Evolutionary conservation across 2,888 invertebrate species (phyloP).

Genomic region (Eurytoma adleriae): DNA sequence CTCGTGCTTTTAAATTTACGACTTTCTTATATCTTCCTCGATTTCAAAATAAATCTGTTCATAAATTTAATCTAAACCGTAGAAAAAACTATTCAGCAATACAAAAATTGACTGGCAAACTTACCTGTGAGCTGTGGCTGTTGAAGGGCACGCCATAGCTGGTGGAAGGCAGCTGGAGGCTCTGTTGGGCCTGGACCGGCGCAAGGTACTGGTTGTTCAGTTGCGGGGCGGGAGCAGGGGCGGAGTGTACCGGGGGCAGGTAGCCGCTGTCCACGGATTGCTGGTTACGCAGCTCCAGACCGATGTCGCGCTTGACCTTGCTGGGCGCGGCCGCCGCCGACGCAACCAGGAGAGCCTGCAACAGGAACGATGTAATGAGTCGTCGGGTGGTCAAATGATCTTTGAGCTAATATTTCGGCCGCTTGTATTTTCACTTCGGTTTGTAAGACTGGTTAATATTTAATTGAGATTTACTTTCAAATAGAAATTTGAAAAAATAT

Average conservation of each 20-base stretch:
- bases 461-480: too few relatives aligned
- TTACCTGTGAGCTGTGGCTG: constrained; percentile 11
- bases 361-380: constrained; percentile 36
- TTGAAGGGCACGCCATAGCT: constrained; percentile 53
- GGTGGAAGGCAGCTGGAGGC: constrained; percentile 48
- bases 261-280: constrained; percentile 20
- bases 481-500: too few relatives aligned
- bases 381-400: too few relatives aligned
- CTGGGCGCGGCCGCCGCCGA: constrained; percentile 63
- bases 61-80: too few relatives aligned
- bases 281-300: background rate
- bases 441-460: too few relatives aligned
- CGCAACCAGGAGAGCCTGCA: constrained; percentile 69
- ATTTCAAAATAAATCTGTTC: too few relatives aligned
- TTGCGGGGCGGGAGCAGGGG: background rate
- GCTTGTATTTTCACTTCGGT: too few relatives aligned
- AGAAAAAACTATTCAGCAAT: too few relatives aligned
- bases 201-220: constrained; percentile 17
- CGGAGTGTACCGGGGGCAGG: constrained; percentile 24
- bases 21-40: too few relatives aligned
- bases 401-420: too few relatives aligned
- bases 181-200: constrained; percentile 23
- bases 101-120: background rate
- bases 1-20: too few relatives aligned
- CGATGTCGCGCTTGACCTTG: constrained; percentile 60